Percentiles rank a stretch among this genome's conserved stretches.
These are phyloP conservation scores for Ariopsis seemanni DNA, from an alignment of 2,113 vertebrate species.

Conservation along the genomic window DNA sequence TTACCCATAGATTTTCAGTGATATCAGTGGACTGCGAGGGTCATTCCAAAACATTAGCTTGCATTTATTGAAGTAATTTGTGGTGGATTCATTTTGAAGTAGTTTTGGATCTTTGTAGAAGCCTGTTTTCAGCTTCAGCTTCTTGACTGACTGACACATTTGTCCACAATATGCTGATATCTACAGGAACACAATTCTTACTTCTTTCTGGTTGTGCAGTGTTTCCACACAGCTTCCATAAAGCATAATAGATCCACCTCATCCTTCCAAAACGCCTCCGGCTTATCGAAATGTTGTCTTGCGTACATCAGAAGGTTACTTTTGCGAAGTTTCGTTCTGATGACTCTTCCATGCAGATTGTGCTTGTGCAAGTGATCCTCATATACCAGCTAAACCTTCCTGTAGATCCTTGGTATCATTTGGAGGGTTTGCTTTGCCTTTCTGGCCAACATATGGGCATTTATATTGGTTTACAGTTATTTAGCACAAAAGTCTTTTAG, in stretches of 20 bases:
- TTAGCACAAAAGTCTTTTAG: too few relatives aligned
- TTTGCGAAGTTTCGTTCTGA: not conserved
- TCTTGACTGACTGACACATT: not conserved
- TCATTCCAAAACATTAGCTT: not conserved
- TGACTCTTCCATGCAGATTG: not conserved
- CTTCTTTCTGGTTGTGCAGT: not conserved
- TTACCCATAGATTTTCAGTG: not conserved
- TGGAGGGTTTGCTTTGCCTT: not conserved
- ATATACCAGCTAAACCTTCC: not conserved
- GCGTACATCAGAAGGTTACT: not conserved
- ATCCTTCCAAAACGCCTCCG: not conserved
- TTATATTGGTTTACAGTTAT: too few relatives aligned
- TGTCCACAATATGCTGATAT: not conserved
- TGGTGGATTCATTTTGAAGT: not conserved
- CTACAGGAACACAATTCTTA: not conserved
- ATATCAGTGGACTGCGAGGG: not conserved
- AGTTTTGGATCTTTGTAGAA: not conserved
- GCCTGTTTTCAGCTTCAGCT: not conserved
- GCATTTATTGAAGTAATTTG: not conserved
- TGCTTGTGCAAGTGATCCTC: not conserved
- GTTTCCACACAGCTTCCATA: not conserved
- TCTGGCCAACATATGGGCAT: not conserved
- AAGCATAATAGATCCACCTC: not conserved
- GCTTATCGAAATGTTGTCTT: not conserved
- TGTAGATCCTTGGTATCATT: not conserved